Conservation (phyloP, 2,113 vertebrate species). For the Grantiella picta region DNA sequence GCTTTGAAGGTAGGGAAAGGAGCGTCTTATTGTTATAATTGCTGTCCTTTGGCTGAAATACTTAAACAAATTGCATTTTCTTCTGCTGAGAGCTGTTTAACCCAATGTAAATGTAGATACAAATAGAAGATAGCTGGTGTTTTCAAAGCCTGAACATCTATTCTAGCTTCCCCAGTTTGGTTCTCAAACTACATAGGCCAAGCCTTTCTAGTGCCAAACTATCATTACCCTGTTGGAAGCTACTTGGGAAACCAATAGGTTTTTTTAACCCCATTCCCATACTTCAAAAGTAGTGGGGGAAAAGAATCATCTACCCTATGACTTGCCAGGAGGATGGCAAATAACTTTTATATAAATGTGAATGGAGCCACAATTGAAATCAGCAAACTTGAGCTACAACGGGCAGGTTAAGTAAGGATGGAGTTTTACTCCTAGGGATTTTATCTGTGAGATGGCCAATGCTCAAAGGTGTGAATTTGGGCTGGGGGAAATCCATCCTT, state of each 20-base stretch:
- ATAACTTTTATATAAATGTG: background rate
- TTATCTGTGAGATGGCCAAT: background rate
- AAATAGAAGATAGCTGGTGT: constrained; percentile 6
- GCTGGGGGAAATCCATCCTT: rapidly evolving
- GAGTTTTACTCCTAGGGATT: background rate
- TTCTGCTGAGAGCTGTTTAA: constrained; percentile 39
- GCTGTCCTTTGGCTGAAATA: constrained; percentile 34
- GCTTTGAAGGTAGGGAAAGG: constrained; percentile 14
- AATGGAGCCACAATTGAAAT: background rate
- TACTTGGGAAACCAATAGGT: background rate
- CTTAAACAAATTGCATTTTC: background rate
- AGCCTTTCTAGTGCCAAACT: background rate
- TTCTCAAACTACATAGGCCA: background rate
- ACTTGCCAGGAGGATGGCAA: background rate
- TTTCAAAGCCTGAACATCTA: constrained; percentile 6
- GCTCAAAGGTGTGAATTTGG: background rate
- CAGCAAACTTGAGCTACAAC: background rate
- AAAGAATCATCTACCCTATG: background rate
- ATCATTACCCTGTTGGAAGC: background rate
- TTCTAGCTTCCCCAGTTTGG: background rate
- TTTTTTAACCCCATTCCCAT: background rate
- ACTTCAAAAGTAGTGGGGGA: background rate
- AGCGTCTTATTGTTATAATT: constrained; percentile 6
- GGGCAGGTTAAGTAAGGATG: background rate
- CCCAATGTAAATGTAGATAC: background rate